A percentile compares a stretch with the other conserved stretches of the same genome.
Conservation (phyloP, 2,797 vertebrate genomes). For the Siniperca obscura region DNA sequence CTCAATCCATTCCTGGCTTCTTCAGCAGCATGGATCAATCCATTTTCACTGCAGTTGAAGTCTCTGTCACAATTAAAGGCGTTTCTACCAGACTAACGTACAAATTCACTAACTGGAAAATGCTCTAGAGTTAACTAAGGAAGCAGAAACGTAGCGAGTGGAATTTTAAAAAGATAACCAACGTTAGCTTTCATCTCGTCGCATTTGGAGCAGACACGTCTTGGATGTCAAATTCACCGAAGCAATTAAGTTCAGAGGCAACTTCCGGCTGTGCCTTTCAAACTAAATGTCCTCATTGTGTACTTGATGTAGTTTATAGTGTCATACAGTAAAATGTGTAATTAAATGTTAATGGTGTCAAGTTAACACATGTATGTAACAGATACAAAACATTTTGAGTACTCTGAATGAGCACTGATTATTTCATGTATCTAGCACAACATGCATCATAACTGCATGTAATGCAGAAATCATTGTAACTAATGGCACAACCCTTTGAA, state of each 20-base stretch:
- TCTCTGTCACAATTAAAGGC: background rate
- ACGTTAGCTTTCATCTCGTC: constrained; percentile 63
- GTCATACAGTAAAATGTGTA: background rate
- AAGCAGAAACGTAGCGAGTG: background rate
- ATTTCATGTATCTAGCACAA: background rate
- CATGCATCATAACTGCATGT: no score
- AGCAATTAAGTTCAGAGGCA: background rate
- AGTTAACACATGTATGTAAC: background rate
- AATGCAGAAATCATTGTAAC: no score
- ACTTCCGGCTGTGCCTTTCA: constrained; percentile 53
- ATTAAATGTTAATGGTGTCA: background rate
- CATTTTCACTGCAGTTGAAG: constrained; percentile 37
- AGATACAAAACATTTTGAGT: no score
- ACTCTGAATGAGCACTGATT: background rate
- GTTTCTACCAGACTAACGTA: rapidly evolving
- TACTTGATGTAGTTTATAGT: background rate
- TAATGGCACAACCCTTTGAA: no score
- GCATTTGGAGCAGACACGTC: constrained; percentile 60
- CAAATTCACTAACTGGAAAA: background rate
- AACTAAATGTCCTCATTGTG: constrained; percentile 8
- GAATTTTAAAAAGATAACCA: background rate
- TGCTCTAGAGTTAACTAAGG: rapidly evolving
- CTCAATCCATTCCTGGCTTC: constrained; percentile 61
- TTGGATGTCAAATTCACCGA: constrained; percentile 26
- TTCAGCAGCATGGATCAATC: constrained; percentile 43